Conservation (phyloP, 2,797 vertebrate species). For the Gambusia yucatana region DNA sequence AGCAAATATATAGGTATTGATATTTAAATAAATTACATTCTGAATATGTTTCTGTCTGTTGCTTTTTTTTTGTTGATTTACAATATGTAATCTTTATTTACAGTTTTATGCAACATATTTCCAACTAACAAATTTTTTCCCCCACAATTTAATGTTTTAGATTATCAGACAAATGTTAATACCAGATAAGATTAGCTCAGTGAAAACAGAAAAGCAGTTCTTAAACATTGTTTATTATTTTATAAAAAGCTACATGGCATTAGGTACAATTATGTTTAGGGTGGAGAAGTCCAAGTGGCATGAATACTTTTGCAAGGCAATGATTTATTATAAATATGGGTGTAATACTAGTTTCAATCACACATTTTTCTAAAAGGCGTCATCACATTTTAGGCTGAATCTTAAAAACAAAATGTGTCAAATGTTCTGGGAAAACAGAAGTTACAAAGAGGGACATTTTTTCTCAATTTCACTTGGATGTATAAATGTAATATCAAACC, state of each 20-base stretch:
- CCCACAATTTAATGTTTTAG: background rate
- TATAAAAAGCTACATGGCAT: background rate
- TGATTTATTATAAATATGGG: background rate
- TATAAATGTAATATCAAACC: background rate
- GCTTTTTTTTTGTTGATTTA: background rate
- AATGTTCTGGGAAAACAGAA: background rate
- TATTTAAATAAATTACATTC: constrained; percentile 66
- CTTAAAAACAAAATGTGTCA: background rate
- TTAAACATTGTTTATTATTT: background rate
- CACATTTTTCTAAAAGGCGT: background rate
- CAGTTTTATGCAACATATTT: background rate
- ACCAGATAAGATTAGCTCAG: background rate
- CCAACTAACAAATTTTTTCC: background rate
- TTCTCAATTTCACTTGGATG: background rate
- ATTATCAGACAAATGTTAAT: background rate
- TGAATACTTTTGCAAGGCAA: background rate
- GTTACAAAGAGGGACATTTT: background rate
- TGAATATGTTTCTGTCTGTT: constrained; percentile 19
- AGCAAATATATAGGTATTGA: constrained; percentile 49
- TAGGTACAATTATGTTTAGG: background rate
- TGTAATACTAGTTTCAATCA: background rate
- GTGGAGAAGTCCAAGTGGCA: background rate
- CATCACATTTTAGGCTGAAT: background rate
- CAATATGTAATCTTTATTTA: background rate
- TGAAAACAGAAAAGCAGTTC: background rate